These are phyloP conservation scores for Subacronicta megacephala DNA, from an alignment of 2,888 invertebrate genomes.

Conservation along the genomic window DNA sequence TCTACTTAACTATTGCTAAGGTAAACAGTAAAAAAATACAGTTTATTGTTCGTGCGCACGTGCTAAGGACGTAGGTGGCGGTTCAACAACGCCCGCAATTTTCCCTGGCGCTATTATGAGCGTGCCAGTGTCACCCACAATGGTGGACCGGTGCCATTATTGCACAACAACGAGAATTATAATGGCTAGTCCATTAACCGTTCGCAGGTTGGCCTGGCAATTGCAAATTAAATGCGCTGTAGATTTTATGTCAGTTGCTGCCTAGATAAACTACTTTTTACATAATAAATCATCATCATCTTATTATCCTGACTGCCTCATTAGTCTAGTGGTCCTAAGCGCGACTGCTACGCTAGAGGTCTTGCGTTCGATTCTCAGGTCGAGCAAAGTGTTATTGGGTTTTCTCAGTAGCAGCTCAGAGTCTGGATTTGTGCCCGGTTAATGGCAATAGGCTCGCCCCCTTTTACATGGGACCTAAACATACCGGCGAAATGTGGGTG, in stretches of 20 bases:
- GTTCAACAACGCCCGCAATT: slow-evolving; percentile 27
- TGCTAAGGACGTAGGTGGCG: slow-evolving; percentile 34
- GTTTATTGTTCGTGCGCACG: slow-evolving; percentile 35
- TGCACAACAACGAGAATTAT: slow-evolving; percentile 45
- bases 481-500: too few relatives aligned
- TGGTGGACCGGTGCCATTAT: slow-evolving; percentile 40
- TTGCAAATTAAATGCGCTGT: slow-evolving; percentile 5
- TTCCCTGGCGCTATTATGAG: slow-evolving; percentile 21
- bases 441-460: too few relatives aligned
- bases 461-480: too few relatives aligned
- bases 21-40: slow-evolving; percentile 21
- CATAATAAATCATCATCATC: too few relatives aligned
- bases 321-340: too few relatives aligned
- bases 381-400: too few relatives aligned
- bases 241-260: not conserved
- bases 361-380: too few relatives aligned
- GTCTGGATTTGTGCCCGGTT: too few relatives aligned
- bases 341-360: too few relatives aligned
- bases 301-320: too few relatives aligned
- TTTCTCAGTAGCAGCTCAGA: too few relatives aligned
- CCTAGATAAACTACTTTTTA: too few relatives aligned
- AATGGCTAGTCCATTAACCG: slow-evolving; percentile 50
- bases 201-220: slow-evolving; percentile 7
- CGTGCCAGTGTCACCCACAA: slow-evolving; percentile 43
- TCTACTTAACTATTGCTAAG: slow-evolving; percentile 21